Evolutionary conservation across 2,113 vertebrate genomes (phyloP), one percentile per base, ranked within the genome.

Genomic region (Oreotragus oreotragus): DNA sequence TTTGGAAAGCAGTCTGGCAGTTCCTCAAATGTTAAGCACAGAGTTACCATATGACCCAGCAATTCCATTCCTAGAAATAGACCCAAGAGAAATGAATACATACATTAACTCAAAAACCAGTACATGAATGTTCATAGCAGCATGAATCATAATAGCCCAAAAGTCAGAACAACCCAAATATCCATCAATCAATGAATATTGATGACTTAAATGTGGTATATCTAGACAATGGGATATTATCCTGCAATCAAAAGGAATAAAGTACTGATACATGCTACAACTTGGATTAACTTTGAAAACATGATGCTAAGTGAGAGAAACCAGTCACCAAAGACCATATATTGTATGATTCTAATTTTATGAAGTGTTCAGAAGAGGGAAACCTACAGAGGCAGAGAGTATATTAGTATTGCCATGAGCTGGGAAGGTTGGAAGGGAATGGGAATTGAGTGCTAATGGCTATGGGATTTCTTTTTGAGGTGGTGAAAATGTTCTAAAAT

Each of bases 401-500:
- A 83, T 73, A 87, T 84, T 62, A 77, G 28, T 88, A 77, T 49
- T 88, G 57, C 66, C 36, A 88, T 80, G 64, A 47, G 77, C 84
- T 93, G n/a, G 30, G 33, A 66, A 62, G 64, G 36, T 66, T 84
- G 25, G 95, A 84, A 84, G 30, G 55, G 39, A 86, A 36, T 64
- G 36, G 51, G 39, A 49, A 66, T 23, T 76, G 33, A 83, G 60
- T 90, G 55, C 21, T 80, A 49, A 51, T 39, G 27, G 60, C 45
- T 58, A 62, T 30, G 55, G 66, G 33, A 33, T 77, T 88, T 94
- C 76, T 90, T 92, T 90, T 28, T 81, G 64, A 84, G 58, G n/a
- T 77, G 45, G 77, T 79, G 57, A 70, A 85, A 88, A 95, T 91
- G 49, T 91, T 91, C 57, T 79, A 88, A 95, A 96, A 91, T 79